Evolutionary conservation across 2,888 invertebrate species (phyloP), one percentile per base, ranked within the genome.

Genomic region (Strigamia crassipes): DNA sequence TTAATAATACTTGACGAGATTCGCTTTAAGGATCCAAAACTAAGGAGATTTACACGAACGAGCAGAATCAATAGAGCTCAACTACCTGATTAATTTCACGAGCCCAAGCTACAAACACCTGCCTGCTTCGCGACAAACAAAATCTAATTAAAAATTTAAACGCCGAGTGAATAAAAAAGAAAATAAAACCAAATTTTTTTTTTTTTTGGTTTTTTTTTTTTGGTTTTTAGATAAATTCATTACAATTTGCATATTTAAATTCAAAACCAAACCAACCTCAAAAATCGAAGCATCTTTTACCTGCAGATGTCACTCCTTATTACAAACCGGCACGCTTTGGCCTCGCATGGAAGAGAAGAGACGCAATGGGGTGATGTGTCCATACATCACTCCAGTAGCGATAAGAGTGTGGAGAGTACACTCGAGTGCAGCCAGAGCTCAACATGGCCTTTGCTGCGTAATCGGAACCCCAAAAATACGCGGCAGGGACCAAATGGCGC

Each of bases 31-130:
- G 38, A 38, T 38, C 51, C 51, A 51, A 51, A 15, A 15, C 51
- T 51, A 66, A 66, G 61, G 21, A 66, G 61, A 66, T 66, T 66
- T 66, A 66, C 61, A 66, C 61, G 46, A 46, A 46, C 46, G 46
- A 46, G 38, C 46, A 12, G 21, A 66, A 66, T 66, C 61, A 18
- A 66, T 66, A 66, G 38, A 21, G 61, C 23, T 66, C 23, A 66
- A 21, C 21, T 23, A 66, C 61, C 61, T 66, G 61, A 66, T 66
- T 66, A 66, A 66, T 66, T 66, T 46, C 46, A 46, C 42, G 42
- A 46, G n/a, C 46, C 46, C 46, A 46, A 15, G 12, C 46, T 46
- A n/a, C 46, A 46, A 46, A 46, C 46, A 46, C 46, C 46, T 46
- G 46, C 46, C 46, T 46, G 46, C 46, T n/a, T 46, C 46, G 15